Evolutionary conservation across 2,797 vertebrate species (phyloP).

Genomic region (Champsocephalus gunnari): DNA sequence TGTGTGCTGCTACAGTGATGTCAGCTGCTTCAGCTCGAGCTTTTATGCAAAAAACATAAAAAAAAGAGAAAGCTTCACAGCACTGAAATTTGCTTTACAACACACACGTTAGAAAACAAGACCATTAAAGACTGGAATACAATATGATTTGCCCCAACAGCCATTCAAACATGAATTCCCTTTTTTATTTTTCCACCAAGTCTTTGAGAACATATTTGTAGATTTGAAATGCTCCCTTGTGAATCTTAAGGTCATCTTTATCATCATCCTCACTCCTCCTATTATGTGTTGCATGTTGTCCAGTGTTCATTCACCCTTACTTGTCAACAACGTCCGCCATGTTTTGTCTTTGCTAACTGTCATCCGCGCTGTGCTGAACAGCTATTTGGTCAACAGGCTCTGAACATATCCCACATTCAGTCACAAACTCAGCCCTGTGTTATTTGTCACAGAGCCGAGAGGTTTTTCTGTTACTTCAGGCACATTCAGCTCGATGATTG

Average conservation of each 20-base stretch:
- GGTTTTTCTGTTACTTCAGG: not conserved
- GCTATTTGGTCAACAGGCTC: conserved; percentile 81
- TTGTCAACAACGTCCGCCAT: conserved; percentile 69
- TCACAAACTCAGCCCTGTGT: conserved; percentile 1
- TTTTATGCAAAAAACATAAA: conserved; percentile 51
- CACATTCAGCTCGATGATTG: not conserved
- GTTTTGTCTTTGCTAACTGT: conserved; percentile 75
- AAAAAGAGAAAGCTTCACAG: conserved; percentile 38
- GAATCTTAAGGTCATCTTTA: conserved; percentile 33
- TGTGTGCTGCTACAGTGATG: conserved; percentile 78
- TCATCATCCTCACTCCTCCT: conserved; percentile 48
- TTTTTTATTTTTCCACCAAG: conserved; percentile 1
- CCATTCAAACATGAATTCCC: conserved; percentile 10
- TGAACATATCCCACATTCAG: conserved; percentile 7
- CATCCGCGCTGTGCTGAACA: conserved; percentile 68
- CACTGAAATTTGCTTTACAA: conserved; percentile 40
- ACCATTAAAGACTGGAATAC: not conserved
- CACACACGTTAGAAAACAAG: conserved; percentile 14
- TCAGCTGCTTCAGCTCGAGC: conserved; percentile 80
- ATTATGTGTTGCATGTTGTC: conserved; percentile 79
- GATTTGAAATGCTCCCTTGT: conserved; percentile 6
- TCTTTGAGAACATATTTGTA: not conserved
- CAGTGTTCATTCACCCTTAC: conserved; percentile 70
- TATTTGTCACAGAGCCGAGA: not conserved
- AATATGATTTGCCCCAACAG: not conserved